Evolutionary conservation across 2,797 vertebrate genomes (phyloP), one percentile per base, ranked within the genome.

Genomic region (Columba guinea): DNA sequence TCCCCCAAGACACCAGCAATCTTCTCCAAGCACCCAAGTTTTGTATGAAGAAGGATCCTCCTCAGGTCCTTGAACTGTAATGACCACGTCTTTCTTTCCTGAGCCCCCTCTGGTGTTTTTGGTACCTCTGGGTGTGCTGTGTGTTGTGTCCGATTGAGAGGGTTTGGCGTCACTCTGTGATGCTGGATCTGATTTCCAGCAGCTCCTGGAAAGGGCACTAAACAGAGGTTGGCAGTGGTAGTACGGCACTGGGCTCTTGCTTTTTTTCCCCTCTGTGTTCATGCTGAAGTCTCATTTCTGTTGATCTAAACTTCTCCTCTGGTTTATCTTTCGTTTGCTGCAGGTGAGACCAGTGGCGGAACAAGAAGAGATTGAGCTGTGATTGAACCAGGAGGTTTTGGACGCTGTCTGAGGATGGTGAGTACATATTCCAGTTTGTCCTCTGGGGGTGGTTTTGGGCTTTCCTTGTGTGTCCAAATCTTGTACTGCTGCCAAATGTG

Each of bases 371-470:
- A 58, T 70, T 34, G 67, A 91, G 59, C 87, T 88, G 87, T 77
- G 60, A 34, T 13, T 69, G 59, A 94, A 65, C 16, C 49, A 69
- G 68, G 60, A 91, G 60, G 8, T 39, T 56, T 55, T 90, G 73
- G 67, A 79, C 52, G 0, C 87, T 64, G 44, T 37, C 90, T 74
- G 90, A 97, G 93, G 80, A 97, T 97, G 96, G 96, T 97, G 87
- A 96, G 96, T 94, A 32, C 7, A 8, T 39, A 10, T 60, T 58
- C 26, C 55, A 28, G 30, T 59, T 53, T 74, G 41, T 70, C 35
- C 24, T 70, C 20, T 49, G 19, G 44, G 59, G 58, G 52, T 84
- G 80, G n/a, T 51, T 87, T 78, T 73, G 37, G 59, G 53, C 17
- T 17, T 56, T 71, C 34, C 71, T 48, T 81, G 27, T 70, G n/a